Conservation (phyloP, 2,113 vertebrate species). For the Syngnathus typhle region DNA sequence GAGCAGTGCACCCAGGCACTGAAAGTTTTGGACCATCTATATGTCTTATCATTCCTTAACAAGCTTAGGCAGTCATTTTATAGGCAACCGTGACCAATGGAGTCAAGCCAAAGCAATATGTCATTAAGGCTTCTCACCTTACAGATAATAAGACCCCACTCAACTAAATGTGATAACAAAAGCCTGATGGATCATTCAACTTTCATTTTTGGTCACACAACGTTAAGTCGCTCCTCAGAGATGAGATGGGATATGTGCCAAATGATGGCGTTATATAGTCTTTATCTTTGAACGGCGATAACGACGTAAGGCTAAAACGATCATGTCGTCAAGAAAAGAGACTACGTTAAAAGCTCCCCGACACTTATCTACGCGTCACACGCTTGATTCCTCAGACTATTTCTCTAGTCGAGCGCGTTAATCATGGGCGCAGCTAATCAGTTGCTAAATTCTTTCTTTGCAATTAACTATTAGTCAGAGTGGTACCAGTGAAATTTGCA, state of each 20-base stretch:
- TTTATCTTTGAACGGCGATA: conserved; percentile 2
- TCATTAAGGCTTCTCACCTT: conserved; percentile 46
- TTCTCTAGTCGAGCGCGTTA: conserved; percentile 17
- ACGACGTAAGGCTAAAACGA: too few species aligned
- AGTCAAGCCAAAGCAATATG: conserved; percentile 38
- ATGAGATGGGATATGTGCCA: conserved; percentile 8
- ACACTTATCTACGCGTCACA: conserved; percentile 11
- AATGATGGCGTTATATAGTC: conserved; percentile 9
- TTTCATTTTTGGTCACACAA: conserved; percentile 14
- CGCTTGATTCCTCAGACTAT: conserved; percentile 19
- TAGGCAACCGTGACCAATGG: conserved; percentile 39
- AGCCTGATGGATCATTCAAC: conserved; percentile 28
- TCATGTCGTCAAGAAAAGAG: conserved; percentile 33
- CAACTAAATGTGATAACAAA: conserved; percentile 33
- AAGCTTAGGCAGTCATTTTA: conserved; percentile 25
- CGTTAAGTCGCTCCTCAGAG: neutral
- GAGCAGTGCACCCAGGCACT: neutral
- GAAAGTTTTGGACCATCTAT: conserved; percentile 7
- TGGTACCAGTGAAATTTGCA: conserved; percentile 21
- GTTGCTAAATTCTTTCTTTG: conserved; percentile 12
- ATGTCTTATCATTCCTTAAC: conserved; percentile 42
- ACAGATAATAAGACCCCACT: conserved; percentile 37
- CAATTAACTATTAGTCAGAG: conserved; percentile 23
- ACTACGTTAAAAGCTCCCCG: conserved; percentile 21
- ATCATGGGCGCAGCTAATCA: conserved; percentile 30